Base-by-base conservation (phyloP, 64 coral and sea anemone species). In the Astreopora myriophthalma region DNA sequence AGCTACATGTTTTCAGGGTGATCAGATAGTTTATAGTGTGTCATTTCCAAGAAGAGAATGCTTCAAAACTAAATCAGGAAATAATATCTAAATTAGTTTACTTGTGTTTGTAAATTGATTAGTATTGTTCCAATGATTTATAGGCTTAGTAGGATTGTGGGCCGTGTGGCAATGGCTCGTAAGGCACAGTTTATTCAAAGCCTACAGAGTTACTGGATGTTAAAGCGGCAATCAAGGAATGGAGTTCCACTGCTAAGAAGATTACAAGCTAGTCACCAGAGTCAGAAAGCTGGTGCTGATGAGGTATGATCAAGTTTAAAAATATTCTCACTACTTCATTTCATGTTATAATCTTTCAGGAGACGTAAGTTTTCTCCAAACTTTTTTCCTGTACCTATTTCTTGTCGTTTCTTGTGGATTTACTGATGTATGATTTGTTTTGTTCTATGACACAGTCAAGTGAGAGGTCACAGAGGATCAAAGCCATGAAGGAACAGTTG, bases 191-290 rank as follows among this genome's bases (percentile, higher is more conserved):
- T 99, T 89, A 92, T 99, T 64, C 97, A 99, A 22, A 83, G 64
- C 34, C 91, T 99, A 40, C 97, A 96, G 71, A 93, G 94, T 67
- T 99, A 99, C 61, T 99, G 97, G 97, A 99, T 99, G 97, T 80
- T 99, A 8, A 99, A 99, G 65, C 91, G 97, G 6, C 97, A 99
- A 42, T 99, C 97, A 76, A 99, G 97, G 48, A 99, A 99, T 94
- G 97, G 97, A 71, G 97, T 99, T 22, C 97, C 97, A 13, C 23
- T 99, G 1, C 61, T 99, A 68, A 80, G 97, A 48, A 89, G 97
- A 49, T 75, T 99, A n/a, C 97, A 99, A 35, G 97, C 97, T 26
- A 96, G 87, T 33, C 97, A 99, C 61, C 94, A 95, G 6, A 99
- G 81, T 35, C 97, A 95, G 76, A 95, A 95, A 62, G 94, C 91